Evolutionary conservation across 2,113 vertebrate genomes (phyloP), one percentile per base, ranked within the genome.

Genomic region (Laterallus jamaicensis): DNA sequence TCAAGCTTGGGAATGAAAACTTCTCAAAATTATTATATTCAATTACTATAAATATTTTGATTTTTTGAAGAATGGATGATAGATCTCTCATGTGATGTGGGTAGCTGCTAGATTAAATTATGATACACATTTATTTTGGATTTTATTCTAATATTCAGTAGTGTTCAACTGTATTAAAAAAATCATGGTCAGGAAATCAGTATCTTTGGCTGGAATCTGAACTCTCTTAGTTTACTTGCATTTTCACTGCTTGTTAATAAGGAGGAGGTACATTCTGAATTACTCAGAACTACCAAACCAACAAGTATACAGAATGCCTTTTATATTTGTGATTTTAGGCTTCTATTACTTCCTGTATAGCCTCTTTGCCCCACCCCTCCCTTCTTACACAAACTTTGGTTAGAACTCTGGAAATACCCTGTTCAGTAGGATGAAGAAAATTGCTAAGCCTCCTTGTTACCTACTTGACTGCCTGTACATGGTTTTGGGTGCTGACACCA

Each of bases 381-480:
- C 4, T 11, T 83, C 64, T 80, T 55, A 60, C 31, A 67, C 28
- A 74, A 56, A 31, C 7, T 64, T 83, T 62, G 60, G n/a, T 18
- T 35, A 63, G 47, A 47, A 12, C 22, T 63, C 32, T 81, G 42
- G 47, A 92, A 83, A 70, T 50, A 35, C 12, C 8, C 32, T 76
- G 7, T 12, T 71, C 0, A 0, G 19, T 47, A 71, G 44, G 50
- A 59, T 12, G 7, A 40, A 9, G 18, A 73, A 21, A 0, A 0
- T 4, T 62, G 3, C 7, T 73, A 22, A 16, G 11, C 40, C n/a
- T 94, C 55, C 8, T 12, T 52, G 39, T 62, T 47, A n/a, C 11
- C 40, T 44, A 4, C 20, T 9, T 69, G 20, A 25, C 19, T 1
- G 0, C 8, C 4, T 52, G 28, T 26, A 0, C 14, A 13, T 80